phyloP scores from a whole-genome alignment of 2,113 vertebrate species.

The Rhabdomys dilectus region DNA sequence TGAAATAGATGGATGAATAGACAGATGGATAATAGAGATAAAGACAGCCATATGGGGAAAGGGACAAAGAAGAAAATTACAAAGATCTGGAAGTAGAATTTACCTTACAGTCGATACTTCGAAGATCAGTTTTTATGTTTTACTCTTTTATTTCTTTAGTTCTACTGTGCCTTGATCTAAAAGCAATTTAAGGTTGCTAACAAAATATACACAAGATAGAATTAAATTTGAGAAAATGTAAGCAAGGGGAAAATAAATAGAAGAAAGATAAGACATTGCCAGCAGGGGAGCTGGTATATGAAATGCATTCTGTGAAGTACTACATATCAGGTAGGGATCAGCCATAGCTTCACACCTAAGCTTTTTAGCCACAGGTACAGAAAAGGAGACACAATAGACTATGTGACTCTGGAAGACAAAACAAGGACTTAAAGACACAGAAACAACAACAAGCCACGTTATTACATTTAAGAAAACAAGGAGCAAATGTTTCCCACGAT shows the following conservation, averaged over 20 bases:
- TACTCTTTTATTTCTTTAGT: conserved; percentile 59
- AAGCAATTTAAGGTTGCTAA: conserved; percentile 62
- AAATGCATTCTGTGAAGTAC: background rate
- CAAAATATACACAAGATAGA: conserved; percentile 47
- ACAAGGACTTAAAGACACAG: background rate
- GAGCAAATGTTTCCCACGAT: background rate
- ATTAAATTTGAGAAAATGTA: conserved; percentile 57
- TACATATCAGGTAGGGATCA: background rate
- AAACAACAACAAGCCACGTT: background rate
- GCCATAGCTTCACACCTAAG: background rate
- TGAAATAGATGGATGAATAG: background rate
- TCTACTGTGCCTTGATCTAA: conserved; percentile 33
- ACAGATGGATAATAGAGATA: background rate
- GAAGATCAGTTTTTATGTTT: background rate
- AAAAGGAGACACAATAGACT: background rate
- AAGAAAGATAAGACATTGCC: background rate
- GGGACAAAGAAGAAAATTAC: background rate
- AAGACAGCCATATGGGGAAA: background rate
- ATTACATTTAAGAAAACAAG: background rate
- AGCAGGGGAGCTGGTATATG: background rate
- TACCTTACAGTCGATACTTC: background rate
- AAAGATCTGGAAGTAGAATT: background rate
- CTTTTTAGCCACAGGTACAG: background rate
- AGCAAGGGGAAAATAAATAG: conserved; percentile 12
- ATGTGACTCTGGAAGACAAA: background rate